Evolutionary conservation across 2,888 invertebrate genomes (phyloP), one percentile per base, ranked within the genome.

Genomic region (Eremobia ochroleuca): DNA sequence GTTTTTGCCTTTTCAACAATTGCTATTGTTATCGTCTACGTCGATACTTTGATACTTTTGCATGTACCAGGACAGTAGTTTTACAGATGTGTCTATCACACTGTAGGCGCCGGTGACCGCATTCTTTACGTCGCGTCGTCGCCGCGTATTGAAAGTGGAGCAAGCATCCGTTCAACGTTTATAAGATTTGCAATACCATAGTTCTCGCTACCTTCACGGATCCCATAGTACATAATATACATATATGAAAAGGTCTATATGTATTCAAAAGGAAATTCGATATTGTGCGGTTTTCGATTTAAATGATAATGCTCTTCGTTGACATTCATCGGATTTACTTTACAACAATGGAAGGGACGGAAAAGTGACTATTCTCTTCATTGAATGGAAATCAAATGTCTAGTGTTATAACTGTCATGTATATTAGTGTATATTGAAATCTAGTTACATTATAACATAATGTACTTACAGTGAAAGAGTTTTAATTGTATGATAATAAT

Each of bases 91-190:
- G 70, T 71, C 72, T 77, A 90, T 90, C 83, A 89, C 78, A 83
- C 84, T 77, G 88, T 91, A 91, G 92, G 92, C 93, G 93, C 90
- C 90, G 92, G 81, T 94, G 96, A 91, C 96, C 96, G 96, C 96
- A 96, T 96, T 96, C 95, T 93, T 93, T 87, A 89, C 85, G 85
- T 86, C 90, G 92, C 85, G 85, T 86, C 90, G 92, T 88, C 92
- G 92, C 91, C 89, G 90, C 87, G 88, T 91, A 90, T 91, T 89
- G 91, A 93, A 96, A 95, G 93, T 96, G 83, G 96, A 94, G 90
- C 96, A 92, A 86, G 91, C 94, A 92, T 96, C 95, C 96, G 95
- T 89, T 92, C 86, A 82, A 85, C 89, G 90, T 90, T 92, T 91
- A 90, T 89, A 90, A 92, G 91, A 93, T 92, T 92, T 90, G 91